phyloP scores from a whole-genome alignment of 2,797 vertebrate genomes.

The Meriones psammophilus region DNA sequence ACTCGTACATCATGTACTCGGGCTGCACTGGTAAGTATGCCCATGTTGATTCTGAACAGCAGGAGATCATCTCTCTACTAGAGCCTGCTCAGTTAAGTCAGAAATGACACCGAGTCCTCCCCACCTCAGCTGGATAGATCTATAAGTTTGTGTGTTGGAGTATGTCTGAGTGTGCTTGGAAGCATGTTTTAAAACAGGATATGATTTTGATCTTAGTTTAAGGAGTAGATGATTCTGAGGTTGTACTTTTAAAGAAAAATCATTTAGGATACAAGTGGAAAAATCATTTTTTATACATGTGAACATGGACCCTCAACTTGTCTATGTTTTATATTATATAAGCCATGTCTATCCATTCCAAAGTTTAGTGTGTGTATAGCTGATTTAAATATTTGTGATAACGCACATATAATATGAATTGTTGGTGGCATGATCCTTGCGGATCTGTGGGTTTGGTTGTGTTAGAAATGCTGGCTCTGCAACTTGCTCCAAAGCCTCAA shows the following conservation, averaged over 20 bases:
- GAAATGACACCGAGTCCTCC: background rate
- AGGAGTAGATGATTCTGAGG: conserved; percentile 8
- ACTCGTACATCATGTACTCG: background rate
- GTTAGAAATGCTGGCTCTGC: background rate
- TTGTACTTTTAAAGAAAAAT: conserved; percentile 30
- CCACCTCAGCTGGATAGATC: background rate
- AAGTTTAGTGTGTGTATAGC: background rate
- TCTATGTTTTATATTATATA: background rate
- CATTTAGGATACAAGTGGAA: background rate
- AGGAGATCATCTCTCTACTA: background rate
- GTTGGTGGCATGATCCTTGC: background rate
- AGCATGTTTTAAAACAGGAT: conserved; percentile 9
- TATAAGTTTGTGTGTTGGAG: background rate
- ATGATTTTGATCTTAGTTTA: background rate
- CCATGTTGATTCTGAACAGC: background rate
- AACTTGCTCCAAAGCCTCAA: background rate
- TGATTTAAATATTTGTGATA: background rate
- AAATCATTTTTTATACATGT: background rate
- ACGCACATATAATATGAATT: background rate
- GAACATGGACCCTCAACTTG: background rate
- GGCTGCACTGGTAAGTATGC: background rate
- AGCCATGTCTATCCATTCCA: background rate
- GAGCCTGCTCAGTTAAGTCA: background rate
- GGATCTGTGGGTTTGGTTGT: background rate
- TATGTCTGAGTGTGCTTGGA: background rate